Percentiles rank a stretch among this genome's conserved stretches.
Conservation (phyloP, 1,140 invertebrate genomes). For the Zaprionus inermis region DNA sequence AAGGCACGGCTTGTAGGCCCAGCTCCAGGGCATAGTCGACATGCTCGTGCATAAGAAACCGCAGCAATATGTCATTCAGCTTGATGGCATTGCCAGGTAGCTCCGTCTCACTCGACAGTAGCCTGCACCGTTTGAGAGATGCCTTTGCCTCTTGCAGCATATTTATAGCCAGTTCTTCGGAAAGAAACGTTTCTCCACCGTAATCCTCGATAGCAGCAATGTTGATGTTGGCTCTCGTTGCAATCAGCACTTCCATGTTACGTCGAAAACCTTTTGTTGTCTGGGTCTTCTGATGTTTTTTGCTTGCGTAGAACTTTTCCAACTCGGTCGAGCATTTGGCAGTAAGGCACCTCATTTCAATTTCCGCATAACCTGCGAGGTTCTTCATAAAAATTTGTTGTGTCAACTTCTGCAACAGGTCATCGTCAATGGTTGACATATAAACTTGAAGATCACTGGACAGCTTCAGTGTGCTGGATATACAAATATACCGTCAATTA, state of each 20-base stretch:
- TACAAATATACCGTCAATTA: background rate
- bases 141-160: constrained; percentile 96
- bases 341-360: constrained; percentile 91
- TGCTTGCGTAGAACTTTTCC: constrained; percentile 95
- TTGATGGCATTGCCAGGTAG: constrained; percentile 91
- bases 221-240: constrained; percentile 95
- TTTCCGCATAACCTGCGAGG: constrained; percentile 89
- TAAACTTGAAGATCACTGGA: constrained; percentile 89
- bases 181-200: constrained; percentile 98
- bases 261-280: constrained; percentile 95
- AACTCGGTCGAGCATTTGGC: constrained; percentile 90
- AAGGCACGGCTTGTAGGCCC: constrained; percentile 95
- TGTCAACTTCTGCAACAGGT: constrained; percentile 92
- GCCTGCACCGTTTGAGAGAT: constrained; percentile 94
- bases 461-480: constrained; percentile 88
- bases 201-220: constrained; percentile 97
- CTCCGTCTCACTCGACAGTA: constrained; percentile 92
- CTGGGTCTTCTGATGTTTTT: constrained; percentile 97
- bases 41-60: constrained; percentile 95
- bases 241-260: constrained; percentile 97
- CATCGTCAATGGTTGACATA: constrained; percentile 92
- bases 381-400: constrained; percentile 93
- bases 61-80: constrained; percentile 94
- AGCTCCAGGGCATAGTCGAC: constrained; percentile 98
- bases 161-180: constrained; percentile 97